phyloP scores from a whole-genome alignment of 92 coral and sea anemone species.

The Actinostola sp. region DNA sequence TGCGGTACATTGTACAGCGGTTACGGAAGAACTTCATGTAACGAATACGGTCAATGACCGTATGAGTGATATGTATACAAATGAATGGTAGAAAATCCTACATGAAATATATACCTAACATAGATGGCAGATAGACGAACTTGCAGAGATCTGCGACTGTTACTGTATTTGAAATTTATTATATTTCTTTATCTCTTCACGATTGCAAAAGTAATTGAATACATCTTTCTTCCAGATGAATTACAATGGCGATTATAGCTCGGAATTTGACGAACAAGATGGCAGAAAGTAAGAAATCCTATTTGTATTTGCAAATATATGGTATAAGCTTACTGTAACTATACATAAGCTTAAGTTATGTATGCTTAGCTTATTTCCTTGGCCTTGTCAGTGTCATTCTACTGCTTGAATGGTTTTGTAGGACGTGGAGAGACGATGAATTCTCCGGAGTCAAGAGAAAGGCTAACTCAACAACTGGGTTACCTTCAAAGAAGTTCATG shows the following conservation, averaged over 20 bases:
- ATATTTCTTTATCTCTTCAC: not conserved
- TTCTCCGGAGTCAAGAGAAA: slow-evolving; percentile 78
- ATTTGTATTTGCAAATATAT: not conserved
- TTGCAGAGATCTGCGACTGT: too few relatives aligned
- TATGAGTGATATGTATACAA: too few relatives aligned
- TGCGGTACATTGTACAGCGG: slow-evolving; percentile 24
- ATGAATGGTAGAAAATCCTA: not conserved
- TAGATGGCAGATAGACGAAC: slow-evolving; percentile 60
- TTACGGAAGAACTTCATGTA: slow-evolving; percentile 6
- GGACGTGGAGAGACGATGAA: slow-evolving; percentile 90
- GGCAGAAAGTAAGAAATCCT: slow-evolving; percentile 45
- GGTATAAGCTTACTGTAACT: too few relatives aligned
- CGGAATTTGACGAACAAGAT: slow-evolving; percentile 90
- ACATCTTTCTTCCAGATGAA: slow-evolving; percentile 37
- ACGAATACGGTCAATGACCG: too few relatives aligned
- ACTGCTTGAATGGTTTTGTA: slow-evolving; percentile 1
- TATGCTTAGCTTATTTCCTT: too few relatives aligned
- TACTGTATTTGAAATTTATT: too few relatives aligned
- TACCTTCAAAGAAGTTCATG: slow-evolving; percentile 78
- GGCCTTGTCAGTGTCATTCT: not conserved
- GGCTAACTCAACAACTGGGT: slow-evolving; percentile 65
- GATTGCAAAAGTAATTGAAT: not conserved
- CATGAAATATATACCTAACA: slow-evolving; percentile 16
- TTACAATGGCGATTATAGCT: slow-evolving; percentile 77
- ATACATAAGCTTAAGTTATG: too few relatives aligned